Evolutionary conservation across 2,888 invertebrate genomes (phyloP).

Genomic region (Pristionchus mayeri): DNA sequence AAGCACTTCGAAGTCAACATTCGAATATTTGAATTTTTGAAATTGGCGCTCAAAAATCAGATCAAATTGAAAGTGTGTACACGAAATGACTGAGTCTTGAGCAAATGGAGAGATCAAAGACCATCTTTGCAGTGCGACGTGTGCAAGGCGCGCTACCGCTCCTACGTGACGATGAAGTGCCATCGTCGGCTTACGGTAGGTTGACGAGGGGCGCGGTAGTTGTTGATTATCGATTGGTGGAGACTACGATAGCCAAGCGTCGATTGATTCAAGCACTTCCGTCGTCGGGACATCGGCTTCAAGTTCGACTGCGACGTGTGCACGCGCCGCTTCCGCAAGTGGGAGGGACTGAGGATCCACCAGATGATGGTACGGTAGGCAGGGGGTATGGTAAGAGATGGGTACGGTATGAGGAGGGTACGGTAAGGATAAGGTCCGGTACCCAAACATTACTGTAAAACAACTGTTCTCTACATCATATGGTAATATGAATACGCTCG

Average conservation of each 20-base stretch:
- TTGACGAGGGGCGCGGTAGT: no score
- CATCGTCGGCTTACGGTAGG: slow-evolving; percentile 34
- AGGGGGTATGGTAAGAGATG: neutral
- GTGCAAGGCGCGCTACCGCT: slow-evolving; percentile 39
- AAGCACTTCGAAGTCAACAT: slow-evolving; percentile 13
- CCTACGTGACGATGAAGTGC: slow-evolving; percentile 42
- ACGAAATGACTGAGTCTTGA: neutral
- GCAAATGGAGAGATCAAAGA: neutral
- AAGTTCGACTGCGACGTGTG: slow-evolving; percentile 44
- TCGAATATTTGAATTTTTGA: neutral
- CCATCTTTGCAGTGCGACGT: slow-evolving; percentile 25
- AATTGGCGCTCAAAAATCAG: neutral
- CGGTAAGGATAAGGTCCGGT: neutral
- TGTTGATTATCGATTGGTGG: slow-evolving; percentile 28
- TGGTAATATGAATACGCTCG: neutral
- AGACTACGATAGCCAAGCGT: slow-evolving; percentile 2
- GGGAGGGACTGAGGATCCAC: slow-evolving; percentile 35
- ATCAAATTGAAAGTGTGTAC: neutral
- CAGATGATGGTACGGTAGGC: slow-evolving; percentile 45
- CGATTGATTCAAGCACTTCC: slow-evolving; percentile 18
- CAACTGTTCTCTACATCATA: neutral
- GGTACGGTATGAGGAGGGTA: no score
- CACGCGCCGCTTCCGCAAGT: slow-evolving; percentile 32
- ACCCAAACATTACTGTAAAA: neutral
- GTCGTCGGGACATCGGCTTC: neutral